Evolutionary conservation across 1,140 invertebrate species (phyloP).

Genomic region (Drosophila saltans): DNA sequence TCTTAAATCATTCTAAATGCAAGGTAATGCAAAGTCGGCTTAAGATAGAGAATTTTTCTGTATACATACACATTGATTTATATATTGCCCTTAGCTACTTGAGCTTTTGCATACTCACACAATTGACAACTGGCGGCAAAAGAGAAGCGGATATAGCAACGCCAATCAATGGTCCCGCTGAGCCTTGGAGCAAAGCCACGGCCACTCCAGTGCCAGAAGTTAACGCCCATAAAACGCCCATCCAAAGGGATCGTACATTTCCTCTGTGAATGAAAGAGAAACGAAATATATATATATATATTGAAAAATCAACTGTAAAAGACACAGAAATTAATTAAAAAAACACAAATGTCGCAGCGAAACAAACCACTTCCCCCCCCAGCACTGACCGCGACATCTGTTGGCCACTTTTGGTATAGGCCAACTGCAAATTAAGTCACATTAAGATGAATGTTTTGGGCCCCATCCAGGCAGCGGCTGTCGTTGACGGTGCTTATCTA

Average conservation of each 20-base stretch:
- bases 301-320: conserved; percentile 60
- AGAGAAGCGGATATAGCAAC: conserved; percentile 95
- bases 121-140: conserved; percentile 94
- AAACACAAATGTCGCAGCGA: conserved; percentile 57
- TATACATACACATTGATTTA: background rate
- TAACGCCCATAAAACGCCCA: conserved; percentile 89
- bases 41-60: too few species aligned
- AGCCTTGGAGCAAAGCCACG: conserved; percentile 92
- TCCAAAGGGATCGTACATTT: conserved; percentile 88
- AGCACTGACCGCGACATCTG: conserved; percentile 36
- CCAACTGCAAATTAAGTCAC: conserved; percentile 65
- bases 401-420: conserved; percentile 12
- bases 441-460: conserved; percentile 51
- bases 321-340: conserved; percentile 72
- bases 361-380: background rate
- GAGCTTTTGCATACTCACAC: conserved; percentile 85
- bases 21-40: background rate
- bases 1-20: background rate
- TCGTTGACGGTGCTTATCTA: conserved; percentile 54
- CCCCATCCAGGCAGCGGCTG: conserved; percentile 29
- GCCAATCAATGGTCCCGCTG: conserved; percentile 92
- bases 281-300: conserved; percentile 49
- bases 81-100: background rate
- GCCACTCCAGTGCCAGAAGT: conserved; percentile 92
- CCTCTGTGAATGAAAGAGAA: conserved; percentile 84